Conservation (phyloP, 2,888 invertebrate species). For the Dastarcus helophoroides region DNA sequence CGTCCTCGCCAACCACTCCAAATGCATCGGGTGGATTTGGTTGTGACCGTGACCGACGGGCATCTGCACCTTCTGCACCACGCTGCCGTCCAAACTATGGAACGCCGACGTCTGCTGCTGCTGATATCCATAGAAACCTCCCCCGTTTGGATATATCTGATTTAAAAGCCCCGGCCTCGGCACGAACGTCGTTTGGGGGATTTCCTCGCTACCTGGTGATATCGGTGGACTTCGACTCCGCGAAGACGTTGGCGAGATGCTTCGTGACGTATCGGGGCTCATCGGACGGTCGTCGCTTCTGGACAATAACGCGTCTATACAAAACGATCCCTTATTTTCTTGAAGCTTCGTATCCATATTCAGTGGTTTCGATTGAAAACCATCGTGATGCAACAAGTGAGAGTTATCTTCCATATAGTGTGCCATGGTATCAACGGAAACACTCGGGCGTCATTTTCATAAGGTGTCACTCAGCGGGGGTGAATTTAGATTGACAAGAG, state of each 20-base stretch:
- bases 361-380: conserved; percentile 23
- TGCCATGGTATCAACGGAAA: conserved; percentile 19
- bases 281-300: conserved; percentile 29
- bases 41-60: conserved; percentile 34
- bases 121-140: conserved; percentile 35
- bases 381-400: conserved; percentile 21
- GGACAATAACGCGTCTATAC: conserved; percentile 80
- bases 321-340: conserved; percentile 57
- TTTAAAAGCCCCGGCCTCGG: conserved; percentile 50
- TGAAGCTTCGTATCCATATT: conserved; percentile 35
- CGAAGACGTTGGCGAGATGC: conserved; percentile 41
- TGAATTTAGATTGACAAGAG: conserved; percentile 7
- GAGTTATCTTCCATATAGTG: conserved; percentile 26
- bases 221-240: conserved; percentile 73
- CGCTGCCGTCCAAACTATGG: conserved; percentile 40
- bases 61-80: conserved; percentile 39
- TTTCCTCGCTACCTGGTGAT: conserved; percentile 74
- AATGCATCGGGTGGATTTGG: conserved; percentile 67
- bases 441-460: conserved; percentile 6
- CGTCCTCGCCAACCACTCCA: conserved; percentile 84
- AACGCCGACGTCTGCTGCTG: conserved; percentile 41
- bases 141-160: conserved; percentile 29
- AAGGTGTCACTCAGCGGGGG: no score
- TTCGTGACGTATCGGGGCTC: conserved; percentile 31
- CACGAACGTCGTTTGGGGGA: conserved; percentile 40